Percentiles rank a stretch among this genome's conserved stretches.
phyloP scores from a whole-genome alignment of 2,797 vertebrate genomes.

The Morus bassanus region DNA sequence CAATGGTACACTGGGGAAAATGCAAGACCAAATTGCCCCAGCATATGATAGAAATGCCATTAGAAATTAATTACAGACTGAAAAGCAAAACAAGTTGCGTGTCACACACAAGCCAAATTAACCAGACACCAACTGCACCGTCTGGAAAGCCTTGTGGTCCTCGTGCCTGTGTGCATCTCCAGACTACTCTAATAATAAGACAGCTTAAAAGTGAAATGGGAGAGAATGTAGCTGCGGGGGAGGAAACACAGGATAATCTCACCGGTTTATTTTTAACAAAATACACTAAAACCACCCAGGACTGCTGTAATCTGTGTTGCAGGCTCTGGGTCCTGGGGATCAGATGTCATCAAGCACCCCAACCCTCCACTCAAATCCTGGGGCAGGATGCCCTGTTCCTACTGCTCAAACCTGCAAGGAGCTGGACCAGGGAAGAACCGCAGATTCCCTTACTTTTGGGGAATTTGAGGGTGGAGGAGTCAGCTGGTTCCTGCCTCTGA shows the following conservation, averaged over 20 bases:
- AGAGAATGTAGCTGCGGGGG: neutral
- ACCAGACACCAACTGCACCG: neutral
- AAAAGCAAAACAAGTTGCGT: neutral
- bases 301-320: neutral
- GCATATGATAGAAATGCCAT: neutral
- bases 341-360: neutral
- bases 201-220: conserved; percentile 28
- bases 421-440: neutral
- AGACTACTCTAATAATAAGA: neutral
- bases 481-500: neutral
- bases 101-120: neutral
- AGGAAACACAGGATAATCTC: conserved; percentile 4
- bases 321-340: neutral
- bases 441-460: rapidly evolving
- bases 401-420: neutral
- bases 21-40: rapidly evolving
- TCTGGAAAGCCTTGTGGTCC: neutral
- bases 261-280: conserved; percentile 38
- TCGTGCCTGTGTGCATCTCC: neutral
- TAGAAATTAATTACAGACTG: conserved; percentile 46
- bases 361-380: neutral
- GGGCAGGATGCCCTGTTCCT: neutral
- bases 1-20: neutral
- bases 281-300: neutral
- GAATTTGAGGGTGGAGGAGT: neutral